Percentiles rank a stretch among this genome's conserved stretches.
These are phyloP conservation scores for Trachymyrmex cornetzi DNA, from an alignment of 1,140 invertebrate species.

Conservation along the genomic window DNA sequence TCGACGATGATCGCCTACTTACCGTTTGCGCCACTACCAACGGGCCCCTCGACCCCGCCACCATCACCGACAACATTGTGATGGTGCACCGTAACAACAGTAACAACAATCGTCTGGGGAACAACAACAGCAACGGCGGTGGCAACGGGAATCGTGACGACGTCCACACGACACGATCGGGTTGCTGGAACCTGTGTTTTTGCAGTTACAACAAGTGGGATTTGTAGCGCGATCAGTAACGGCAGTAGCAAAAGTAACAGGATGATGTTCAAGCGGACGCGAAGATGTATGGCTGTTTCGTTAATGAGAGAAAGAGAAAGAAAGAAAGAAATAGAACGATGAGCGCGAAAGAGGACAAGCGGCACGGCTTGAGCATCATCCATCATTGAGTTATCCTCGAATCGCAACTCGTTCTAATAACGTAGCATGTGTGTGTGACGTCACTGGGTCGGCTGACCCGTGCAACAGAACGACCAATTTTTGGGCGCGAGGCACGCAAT, in stretches of 20 bases:
- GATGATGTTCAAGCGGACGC: constrained; percentile 15
- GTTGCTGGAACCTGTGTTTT: constrained; percentile 82
- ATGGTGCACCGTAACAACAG: constrained; percentile 50
- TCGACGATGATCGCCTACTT: constrained; percentile 11
- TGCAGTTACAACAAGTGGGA: constrained; percentile 80
- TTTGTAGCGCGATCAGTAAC: constrained; percentile 61
- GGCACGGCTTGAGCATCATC: constrained; percentile 42
- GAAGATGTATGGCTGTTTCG: background rate
- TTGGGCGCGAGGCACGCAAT: constrained; percentile 30
- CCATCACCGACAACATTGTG: constrained; percentile 39
- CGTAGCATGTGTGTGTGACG: constrained; percentile 30
- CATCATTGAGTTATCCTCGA: constrained; percentile 1
- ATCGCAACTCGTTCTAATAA: constrained; percentile 26
- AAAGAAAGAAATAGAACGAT: background rate
- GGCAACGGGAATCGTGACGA: constrained; percentile 58
- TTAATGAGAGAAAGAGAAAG: background rate
- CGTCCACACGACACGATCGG: constrained; percentile 73
- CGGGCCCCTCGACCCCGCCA: constrained; percentile 21
- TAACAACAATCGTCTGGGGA: constrained; percentile 56
- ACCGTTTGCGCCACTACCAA: constrained; percentile 69
- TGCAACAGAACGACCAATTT: constrained; percentile 61
- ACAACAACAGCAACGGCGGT: constrained; percentile 24
- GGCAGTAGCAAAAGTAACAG: background rate
- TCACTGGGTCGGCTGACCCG: constrained; percentile 64
- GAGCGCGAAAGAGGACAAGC: background rate